phyloP scores from a whole-genome alignment of 2,797 vertebrate species.

The Platyrinchus mystaceus region DNA sequence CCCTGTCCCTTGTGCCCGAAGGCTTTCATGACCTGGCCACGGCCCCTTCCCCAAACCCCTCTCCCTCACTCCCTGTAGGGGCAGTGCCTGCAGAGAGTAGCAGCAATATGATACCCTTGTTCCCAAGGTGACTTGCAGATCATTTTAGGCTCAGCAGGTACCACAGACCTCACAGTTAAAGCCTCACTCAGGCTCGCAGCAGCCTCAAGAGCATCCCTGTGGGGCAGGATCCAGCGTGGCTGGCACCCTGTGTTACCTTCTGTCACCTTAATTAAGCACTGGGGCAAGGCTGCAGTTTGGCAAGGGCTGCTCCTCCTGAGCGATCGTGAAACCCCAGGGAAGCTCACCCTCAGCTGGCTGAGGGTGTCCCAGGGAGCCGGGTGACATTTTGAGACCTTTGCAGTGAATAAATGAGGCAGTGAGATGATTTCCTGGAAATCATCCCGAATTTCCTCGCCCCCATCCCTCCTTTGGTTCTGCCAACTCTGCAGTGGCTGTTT shows the following conservation, averaged over 20 bases:
- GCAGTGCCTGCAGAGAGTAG: background rate
- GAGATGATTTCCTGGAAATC: background rate
- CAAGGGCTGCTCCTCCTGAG: background rate
- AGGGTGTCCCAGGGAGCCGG: rapidly evolving
- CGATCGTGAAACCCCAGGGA: background rate
- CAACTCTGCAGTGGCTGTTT: rapidly evolving
- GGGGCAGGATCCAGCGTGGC: rapidly evolving
- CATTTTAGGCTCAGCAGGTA: background rate
- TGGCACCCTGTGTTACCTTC: background rate
- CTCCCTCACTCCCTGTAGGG: background rate
- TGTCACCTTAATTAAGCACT: background rate
- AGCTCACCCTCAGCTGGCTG: background rate
- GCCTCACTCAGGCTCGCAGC: background rate
- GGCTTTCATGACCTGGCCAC: rapidly evolving
- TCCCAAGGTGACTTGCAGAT: background rate
- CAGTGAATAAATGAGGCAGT: background rate
- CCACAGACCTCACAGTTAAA: background rate
- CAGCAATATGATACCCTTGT: background rate
- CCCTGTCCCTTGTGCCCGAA: rapidly evolving
- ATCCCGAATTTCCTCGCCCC: background rate
- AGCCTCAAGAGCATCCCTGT: background rate
- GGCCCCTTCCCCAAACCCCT: background rate
- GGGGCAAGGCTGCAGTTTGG: background rate
- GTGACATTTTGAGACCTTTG: background rate
- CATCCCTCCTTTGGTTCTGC: background rate